Evolutionary conservation across 2,113 vertebrate species (phyloP).

Genomic region (Ancistrus triradiatus): DNA sequence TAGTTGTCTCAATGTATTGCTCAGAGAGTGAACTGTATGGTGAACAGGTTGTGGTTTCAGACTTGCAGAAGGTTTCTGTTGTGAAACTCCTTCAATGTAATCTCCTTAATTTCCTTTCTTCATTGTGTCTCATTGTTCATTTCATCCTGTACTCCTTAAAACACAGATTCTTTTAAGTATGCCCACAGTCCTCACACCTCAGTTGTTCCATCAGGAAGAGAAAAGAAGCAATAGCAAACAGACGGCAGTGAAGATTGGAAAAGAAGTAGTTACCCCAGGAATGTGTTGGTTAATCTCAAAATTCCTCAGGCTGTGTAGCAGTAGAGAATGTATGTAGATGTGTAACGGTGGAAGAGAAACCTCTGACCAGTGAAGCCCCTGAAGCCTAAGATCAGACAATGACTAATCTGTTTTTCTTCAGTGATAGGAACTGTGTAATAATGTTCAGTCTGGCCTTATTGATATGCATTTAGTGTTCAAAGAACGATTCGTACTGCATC

Average conservation of each 20-base stretch:
- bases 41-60: no score
- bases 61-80: no score
- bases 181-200: conserved; percentile 24
- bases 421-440: not conserved
- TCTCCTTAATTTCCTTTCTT: no score
- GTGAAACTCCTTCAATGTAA: no score
- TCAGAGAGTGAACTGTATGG: no score
- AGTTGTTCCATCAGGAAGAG: conserved; percentile 4
- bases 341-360: conserved; percentile 4
- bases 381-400: not conserved
- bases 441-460: not conserved
- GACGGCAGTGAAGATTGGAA: not conserved
- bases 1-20: no score
- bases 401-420: not conserved
- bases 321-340: not conserved
- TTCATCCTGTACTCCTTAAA: no score
- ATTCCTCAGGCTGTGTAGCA: conserved; percentile 28
- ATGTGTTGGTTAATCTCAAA: conserved; percentile 28
- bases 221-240: not conserved
- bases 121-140: no score
- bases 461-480: not conserved
- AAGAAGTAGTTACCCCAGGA: conserved; percentile 17
- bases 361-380: not conserved
- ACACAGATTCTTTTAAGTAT: no score
- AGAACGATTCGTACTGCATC: no score